A percentile compares a stretch with the other conserved stretches of the same genome.
These are phyloP conservation scores for Caenorhabditis becei DNA, from an alignment of 2,888 invertebrate genomes.

Conservation along the genomic window DNA sequence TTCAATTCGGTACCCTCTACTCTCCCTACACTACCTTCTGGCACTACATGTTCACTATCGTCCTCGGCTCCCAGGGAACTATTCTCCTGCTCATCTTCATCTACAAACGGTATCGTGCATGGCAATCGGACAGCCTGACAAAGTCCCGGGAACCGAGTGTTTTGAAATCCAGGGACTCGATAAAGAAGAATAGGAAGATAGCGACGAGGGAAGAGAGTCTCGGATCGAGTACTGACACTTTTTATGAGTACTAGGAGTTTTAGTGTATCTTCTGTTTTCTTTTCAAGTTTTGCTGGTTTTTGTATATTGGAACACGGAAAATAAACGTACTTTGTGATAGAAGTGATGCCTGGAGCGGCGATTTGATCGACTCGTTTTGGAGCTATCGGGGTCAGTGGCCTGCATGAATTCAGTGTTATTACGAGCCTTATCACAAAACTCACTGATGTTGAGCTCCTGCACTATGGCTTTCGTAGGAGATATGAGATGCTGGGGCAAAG, in stretches of 20 bases:
- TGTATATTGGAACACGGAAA: constrained; percentile 23
- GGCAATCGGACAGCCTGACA: constrained; percentile 33
- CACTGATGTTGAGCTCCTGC: constrained; percentile 38
- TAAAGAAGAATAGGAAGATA: background rate
- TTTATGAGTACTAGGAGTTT: constrained; percentile 25
- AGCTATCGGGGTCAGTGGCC: constrained; percentile 39
- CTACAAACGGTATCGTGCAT: constrained; percentile 56
- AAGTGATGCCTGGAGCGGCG: constrained; percentile 12
- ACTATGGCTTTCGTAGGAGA: constrained; percentile 65
- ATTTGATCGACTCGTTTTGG: constrained; percentile 27
- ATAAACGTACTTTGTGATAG: constrained; percentile 50
- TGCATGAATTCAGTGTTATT: background rate
- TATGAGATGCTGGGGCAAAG: constrained; percentile 66
- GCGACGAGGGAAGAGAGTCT: constrained; percentile 27
- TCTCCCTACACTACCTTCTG: constrained; percentile 68
- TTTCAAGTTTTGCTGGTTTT: constrained; percentile 4
- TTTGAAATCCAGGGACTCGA: background rate
- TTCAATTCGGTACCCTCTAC: constrained; percentile 76
- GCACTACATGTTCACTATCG: constrained; percentile 76
- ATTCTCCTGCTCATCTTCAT: constrained; percentile 65
- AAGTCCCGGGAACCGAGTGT: constrained; percentile 39
- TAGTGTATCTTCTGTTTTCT: background rate
- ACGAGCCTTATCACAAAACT: background rate
- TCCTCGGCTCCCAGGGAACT: constrained; percentile 73
- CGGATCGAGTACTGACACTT: constrained; percentile 43